These are phyloP conservation scores for Zosterops pallidus DNA, from an alignment of 2,113 vertebrate species.

Conservation along the genomic window DNA sequence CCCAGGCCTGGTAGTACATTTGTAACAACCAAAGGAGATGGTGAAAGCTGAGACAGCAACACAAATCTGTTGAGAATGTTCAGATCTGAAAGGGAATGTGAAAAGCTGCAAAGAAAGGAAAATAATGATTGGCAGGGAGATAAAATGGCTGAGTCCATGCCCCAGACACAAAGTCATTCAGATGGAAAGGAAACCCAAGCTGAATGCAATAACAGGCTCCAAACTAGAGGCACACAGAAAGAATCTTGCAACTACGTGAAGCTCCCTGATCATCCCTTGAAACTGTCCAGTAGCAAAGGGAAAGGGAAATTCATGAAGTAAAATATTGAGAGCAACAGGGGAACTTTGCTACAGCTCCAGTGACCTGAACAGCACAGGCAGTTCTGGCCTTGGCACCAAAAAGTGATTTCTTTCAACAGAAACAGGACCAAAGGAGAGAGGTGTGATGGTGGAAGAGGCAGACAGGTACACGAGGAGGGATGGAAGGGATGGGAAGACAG, in stretches of 20 bases:
- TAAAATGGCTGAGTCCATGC: not conserved
- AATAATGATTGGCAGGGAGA: not conserved
- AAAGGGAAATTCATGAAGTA: not conserved
- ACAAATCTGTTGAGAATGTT: not conserved
- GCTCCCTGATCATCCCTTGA: not conserved
- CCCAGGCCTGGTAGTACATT: not conserved
- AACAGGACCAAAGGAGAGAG: not conserved
- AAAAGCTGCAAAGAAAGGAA: not conserved
- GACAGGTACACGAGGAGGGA: fast-evolving
- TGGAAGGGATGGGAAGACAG: not conserved
- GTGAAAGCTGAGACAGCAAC: not conserved
- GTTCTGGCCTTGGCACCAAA: not conserved
- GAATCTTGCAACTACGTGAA: not conserved
- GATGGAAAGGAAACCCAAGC: not conserved
- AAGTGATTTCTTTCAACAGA: not conserved
- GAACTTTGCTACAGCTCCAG: not conserved
- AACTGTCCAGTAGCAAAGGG: not conserved
- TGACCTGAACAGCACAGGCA: not conserved
- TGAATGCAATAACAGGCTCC: fast-evolving
- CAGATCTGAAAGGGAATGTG: not conserved
- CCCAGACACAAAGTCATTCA: not conserved
- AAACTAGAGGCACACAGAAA: not conserved
- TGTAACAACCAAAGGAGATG: not conserved
- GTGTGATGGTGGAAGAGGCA: not conserved
- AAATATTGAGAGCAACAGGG: not conserved